These are phyloP conservation scores for Pelodytes ibericus DNA, from an alignment of 2,797 vertebrate genomes.

Conservation along the genomic window DNA sequence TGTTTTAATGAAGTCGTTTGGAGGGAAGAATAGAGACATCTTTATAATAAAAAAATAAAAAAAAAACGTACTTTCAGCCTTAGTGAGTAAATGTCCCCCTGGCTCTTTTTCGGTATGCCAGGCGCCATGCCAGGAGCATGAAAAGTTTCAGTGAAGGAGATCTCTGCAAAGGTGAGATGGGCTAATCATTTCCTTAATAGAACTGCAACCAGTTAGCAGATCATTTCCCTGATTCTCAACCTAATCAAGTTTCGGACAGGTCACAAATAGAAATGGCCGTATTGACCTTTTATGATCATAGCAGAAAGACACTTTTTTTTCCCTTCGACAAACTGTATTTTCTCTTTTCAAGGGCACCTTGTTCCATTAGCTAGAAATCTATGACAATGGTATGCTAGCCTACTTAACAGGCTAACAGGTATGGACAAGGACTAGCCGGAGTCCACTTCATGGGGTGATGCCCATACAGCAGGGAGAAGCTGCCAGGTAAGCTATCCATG, in stretches of 20 bases:
- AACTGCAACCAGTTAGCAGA: neutral
- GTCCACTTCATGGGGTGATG: too few species aligned
- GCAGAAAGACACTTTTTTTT: too few species aligned
- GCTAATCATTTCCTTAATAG: neutral
- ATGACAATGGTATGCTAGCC: too few species aligned
- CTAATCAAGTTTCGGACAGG: neutral
- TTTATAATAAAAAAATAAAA: neutral
- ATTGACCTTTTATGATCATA: too few species aligned
- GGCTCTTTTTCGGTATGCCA: neutral
- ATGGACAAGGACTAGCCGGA: too few species aligned
- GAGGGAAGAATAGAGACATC: constrained; percentile 11
- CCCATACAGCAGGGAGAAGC: too few species aligned
- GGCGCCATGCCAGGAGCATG: neutral
- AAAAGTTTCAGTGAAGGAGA: neutral
- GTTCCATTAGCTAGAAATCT: too few species aligned
- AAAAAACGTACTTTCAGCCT: neutral
- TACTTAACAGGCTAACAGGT: too few species aligned
- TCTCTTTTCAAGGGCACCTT: too few species aligned
- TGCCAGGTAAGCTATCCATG: too few species aligned
- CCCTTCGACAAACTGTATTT: too few species aligned
- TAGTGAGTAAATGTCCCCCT: neutral
- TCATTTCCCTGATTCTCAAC: neutral
- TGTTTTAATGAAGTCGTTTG: constrained; percentile 22
- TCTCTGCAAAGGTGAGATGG: neutral
- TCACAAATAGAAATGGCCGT: neutral